Evolutionary conservation across 2,113 vertebrate genomes (phyloP), one percentile per base, ranked within the genome.

Genomic region (Cryptotis parvus): DNA sequence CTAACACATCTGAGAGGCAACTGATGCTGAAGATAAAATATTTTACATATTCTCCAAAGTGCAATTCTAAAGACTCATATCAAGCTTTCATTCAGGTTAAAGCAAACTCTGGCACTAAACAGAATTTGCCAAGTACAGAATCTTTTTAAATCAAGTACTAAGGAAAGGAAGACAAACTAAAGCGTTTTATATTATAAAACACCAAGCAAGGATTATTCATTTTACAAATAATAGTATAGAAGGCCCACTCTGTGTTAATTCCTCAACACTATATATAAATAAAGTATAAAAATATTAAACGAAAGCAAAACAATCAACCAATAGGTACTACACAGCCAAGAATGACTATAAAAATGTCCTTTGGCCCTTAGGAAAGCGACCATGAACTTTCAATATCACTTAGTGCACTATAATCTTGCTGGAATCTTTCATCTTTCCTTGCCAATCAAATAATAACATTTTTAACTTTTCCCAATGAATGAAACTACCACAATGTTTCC

Each of bases 391-490:
- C 52, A 73, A 16, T 58, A 85, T 76, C 45, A 55, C 45, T 45
- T 79, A 61, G 61, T 2, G 69, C n/a, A 33, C 84, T 89, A 92
- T 89, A 82, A 87, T 85, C 89, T 87, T 96, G 20, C 55, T 87
- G 90, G n/a, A 89, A 74, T 77, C 97, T 94, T 93, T 92, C 90
- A 90, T 55, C 88, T 95, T 88, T 94, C 88, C 69, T 96, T 90
- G 93, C 68, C 94, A 94, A 94, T 79, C 72, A 83, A 94, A 45
- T 2, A 84, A 84, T 96, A 90, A 94, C 81, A 96, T 95, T 96
- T 96, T 97, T 95, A 89, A 97, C 97, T 39, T 37, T 89, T 95
- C 68, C 93, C 93, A 91, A 87, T 94, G 96, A 91, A 89, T 96
- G 95, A 89, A 95, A 92, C 81, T 86, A 83, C 9, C 33, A 45